These are phyloP conservation scores for Dermochelys coriacea DNA, from an alignment of 2,797 vertebrate genomes.

Conservation along the genomic window DNA sequence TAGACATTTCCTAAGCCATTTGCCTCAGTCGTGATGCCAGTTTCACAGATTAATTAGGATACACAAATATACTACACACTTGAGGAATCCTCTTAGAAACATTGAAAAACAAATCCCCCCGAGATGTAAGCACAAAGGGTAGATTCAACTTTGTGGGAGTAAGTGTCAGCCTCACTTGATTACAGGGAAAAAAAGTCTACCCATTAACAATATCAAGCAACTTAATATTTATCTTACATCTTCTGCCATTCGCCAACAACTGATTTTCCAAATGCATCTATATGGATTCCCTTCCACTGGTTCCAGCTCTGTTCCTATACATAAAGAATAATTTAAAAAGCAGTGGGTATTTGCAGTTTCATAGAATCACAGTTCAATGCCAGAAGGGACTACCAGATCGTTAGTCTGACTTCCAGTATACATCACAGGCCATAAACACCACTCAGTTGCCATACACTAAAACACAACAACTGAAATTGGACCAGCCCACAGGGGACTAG, in stretches of 20 bases:
- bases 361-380: background rate
- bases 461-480: background rate
- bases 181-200: background rate
- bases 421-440: background rate
- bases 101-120: background rate
- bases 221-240: constrained; percentile 83
- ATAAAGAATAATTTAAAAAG: constrained; percentile 27
- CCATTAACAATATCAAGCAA: background rate
- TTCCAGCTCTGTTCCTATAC: constrained; percentile 83
- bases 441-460: background rate
- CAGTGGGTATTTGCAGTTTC: background rate
- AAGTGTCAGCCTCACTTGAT: background rate
- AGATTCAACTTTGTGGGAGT: background rate
- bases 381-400: background rate
- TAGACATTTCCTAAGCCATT: background rate
- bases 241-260: constrained; percentile 97
- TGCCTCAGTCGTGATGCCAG: background rate
- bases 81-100: background rate
- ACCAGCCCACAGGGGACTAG: background rate
- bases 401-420: background rate
- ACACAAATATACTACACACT: background rate
- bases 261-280: constrained; percentile 95
- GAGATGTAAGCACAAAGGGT: background rate
- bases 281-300: constrained; percentile 97
- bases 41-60: background rate